These are phyloP conservation scores for Oceanodroma tethys DNA, from an alignment of 2,113 vertebrate species.

Conservation along the genomic window DNA sequence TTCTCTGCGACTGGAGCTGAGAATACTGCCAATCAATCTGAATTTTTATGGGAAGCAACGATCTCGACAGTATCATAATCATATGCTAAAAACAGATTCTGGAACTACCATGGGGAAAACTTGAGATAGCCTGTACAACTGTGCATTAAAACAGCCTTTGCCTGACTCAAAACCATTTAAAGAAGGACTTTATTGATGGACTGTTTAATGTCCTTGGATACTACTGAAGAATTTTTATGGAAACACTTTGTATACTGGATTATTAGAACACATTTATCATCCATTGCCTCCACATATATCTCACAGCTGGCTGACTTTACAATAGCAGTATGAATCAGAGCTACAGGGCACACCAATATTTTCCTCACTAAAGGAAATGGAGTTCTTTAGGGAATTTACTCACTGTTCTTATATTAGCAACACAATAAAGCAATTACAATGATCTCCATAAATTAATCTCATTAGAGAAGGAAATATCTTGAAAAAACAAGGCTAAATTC, in stretches of 20 bases:
- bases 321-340: constrained; percentile 48
- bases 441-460: background rate
- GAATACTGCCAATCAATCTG: background rate
- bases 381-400: constrained; percentile 5
- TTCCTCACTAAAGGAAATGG: constrained; percentile 17
- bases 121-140: background rate
- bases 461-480: background rate
- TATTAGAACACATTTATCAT: constrained; percentile 40
- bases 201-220: constrained; percentile 52
- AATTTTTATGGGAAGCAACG: background rate
- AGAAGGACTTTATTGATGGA: constrained; percentile 16
- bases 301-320: constrained; percentile 41
- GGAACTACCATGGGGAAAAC: constrained; percentile 40
- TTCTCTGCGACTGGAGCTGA: background rate
- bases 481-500: background rate
- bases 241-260: constrained; percentile 23
- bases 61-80: background rate
- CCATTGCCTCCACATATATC: constrained; percentile 1
- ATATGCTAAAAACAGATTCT: constrained; percentile 38
- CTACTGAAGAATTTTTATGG: constrained; percentile 48
- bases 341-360: constrained; percentile 11
- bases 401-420: constrained; percentile 6
- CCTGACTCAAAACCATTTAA: constrained; percentile 1
- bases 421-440: background rate
- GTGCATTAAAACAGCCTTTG: background rate